A percentile compares a stretch with the other conserved stretches of the same genome.
These are phyloP conservation scores for Sinosuthora webbiana DNA, from an alignment of 2,113 vertebrate genomes.

Conservation along the genomic window DNA sequence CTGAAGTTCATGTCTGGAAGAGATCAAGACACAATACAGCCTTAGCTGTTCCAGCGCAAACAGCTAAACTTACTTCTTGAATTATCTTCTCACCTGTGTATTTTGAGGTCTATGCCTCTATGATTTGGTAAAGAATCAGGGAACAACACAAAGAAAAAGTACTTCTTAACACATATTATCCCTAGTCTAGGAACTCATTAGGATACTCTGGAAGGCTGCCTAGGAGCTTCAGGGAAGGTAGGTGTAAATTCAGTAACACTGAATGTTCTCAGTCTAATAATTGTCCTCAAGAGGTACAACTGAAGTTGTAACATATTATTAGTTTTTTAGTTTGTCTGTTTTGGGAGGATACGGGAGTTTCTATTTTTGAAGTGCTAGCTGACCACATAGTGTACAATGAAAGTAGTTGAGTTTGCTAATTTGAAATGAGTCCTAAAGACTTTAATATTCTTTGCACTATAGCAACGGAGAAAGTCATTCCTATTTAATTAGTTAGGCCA, in stretches of 20 bases:
- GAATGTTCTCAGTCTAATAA: neutral
- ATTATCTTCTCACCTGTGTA: neutral
- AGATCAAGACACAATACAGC: neutral
- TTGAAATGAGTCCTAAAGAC: slow-evolving; percentile 71
- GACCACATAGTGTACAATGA: slow-evolving; percentile 40
- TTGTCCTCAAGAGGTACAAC: neutral
- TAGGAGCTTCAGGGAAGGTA: neutral
- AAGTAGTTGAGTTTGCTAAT: slow-evolving; percentile 70
- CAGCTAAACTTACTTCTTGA: neutral
- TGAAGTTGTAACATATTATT: neutral
- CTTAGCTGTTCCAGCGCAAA: neutral
- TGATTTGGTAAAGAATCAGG: neutral
- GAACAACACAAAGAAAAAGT: neutral
- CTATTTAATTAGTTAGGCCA: slow-evolving; percentile 81
- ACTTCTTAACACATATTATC: neutral
- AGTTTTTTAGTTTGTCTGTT: neutral
- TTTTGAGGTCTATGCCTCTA: neutral
- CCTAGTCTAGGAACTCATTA: neutral
- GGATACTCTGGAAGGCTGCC: neutral
- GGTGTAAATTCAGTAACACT: neutral
- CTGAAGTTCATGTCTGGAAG: neutral
- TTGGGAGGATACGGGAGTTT: neutral
- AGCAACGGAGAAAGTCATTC: slow-evolving; percentile 70
- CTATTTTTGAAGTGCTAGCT: slow-evolving; percentile 21
- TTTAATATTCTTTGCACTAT: slow-evolving; percentile 74